phyloP scores from a whole-genome alignment of 2,797 vertebrate species.

The Chaunax sp. region DNA sequence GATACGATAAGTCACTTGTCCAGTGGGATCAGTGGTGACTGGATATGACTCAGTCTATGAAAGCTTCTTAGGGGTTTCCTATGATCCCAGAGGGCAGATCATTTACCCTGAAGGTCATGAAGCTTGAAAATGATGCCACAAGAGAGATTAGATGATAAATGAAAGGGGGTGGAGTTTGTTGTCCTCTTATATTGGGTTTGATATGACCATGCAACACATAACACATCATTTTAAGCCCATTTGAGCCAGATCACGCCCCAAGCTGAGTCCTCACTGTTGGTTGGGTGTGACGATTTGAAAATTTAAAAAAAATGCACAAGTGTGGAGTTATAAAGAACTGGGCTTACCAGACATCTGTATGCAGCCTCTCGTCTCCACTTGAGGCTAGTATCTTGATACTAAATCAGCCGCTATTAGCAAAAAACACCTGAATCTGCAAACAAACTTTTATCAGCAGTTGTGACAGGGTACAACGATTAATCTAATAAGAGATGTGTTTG shows the following conservation, averaged over 20 bases:
- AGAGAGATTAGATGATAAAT: constrained; percentile 53
- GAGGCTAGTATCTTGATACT: no score
- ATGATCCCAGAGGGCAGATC: constrained; percentile 73
- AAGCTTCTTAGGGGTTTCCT: constrained; percentile 50
- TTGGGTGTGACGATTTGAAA: no score
- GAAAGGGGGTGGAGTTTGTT: constrained; percentile 14
- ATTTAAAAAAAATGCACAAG: no score
- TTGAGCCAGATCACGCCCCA: constrained; percentile 2
- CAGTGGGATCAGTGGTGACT: constrained; percentile 42
- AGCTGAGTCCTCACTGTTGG: background rate
- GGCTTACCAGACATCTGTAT: no score
- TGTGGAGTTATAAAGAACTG: no score
- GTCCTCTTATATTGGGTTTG: constrained; percentile 11
- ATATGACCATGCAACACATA: constrained; percentile 2
- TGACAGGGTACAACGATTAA: no score
- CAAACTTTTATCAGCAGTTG: no score
- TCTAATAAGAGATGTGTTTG: no score
- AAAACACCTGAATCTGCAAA: no score
- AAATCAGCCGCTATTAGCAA: no score
- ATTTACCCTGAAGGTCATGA: constrained; percentile 63
- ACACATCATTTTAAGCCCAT: no score
- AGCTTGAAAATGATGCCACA: constrained; percentile 77
- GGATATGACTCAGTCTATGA: constrained; percentile 51
- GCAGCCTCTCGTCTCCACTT: no score
- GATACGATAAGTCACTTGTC: constrained; percentile 58